These are phyloP conservation scores for Fistularia tabacaria DNA, from an alignment of 2,797 vertebrate species.

Conservation along the genomic window DNA sequence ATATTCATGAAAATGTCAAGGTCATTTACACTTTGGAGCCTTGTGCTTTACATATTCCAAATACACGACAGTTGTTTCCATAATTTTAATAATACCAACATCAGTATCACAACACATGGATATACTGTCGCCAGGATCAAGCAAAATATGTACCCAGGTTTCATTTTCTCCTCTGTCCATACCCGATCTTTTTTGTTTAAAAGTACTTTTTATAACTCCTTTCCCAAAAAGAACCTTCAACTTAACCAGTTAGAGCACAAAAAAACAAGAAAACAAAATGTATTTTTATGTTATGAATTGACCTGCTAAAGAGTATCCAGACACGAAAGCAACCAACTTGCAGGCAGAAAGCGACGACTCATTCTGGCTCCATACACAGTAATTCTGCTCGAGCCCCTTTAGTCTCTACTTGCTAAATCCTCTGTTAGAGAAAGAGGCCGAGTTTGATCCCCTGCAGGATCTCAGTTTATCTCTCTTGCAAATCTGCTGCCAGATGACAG, in stretches of 20 bases:
- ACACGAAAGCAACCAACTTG: slow-evolving; percentile 57
- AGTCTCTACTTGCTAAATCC: slow-evolving; percentile 74
- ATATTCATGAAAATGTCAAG: no score
- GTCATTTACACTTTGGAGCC: no score
- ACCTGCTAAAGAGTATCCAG: slow-evolving; percentile 54
- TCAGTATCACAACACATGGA: no score
- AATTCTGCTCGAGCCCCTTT: slow-evolving; percentile 65
- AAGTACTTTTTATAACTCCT: not conserved
- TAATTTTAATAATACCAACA: no score
- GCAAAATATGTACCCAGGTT: no score
- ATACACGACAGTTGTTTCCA: no score
- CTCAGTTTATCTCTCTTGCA: slow-evolving; percentile 77
- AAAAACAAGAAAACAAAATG: slow-evolving; percentile 17
- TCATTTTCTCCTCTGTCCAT: no score
- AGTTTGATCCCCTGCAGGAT: slow-evolving; percentile 72
- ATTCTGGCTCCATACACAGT: slow-evolving; percentile 64
- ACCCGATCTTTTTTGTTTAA: no score
- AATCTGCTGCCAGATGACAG: slow-evolving; percentile 76
- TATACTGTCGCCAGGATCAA: no score
- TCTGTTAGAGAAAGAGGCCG: slow-evolving; percentile 72
- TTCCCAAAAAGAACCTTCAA: slow-evolving; percentile 10
- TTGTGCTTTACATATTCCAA: no score
- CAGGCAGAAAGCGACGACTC: slow-evolving; percentile 60
- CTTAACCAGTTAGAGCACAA: slow-evolving; percentile 40
- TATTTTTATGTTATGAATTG: slow-evolving; percentile 51